phyloP scores from a whole-genome alignment of 2,113 vertebrate genomes.

The Laticauda colubrina region DNA sequence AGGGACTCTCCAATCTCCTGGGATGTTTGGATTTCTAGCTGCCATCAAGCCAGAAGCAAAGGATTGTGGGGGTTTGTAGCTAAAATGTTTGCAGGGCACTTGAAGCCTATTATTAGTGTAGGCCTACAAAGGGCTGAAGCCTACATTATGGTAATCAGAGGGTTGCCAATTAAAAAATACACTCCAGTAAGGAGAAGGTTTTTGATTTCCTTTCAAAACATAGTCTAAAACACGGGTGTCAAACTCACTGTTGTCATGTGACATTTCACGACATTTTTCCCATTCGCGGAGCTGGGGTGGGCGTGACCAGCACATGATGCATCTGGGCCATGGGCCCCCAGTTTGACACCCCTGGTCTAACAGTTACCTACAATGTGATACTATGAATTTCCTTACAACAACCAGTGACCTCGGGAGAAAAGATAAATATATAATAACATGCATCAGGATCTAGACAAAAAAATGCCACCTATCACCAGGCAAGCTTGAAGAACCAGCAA shows the following conservation, averaged over 20 bases:
- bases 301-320: accelerated
- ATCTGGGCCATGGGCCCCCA: too few species aligned
- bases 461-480: background rate
- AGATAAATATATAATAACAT: background rate
- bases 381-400: background rate
- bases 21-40: background rate
- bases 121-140: background rate
- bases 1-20: background rate
- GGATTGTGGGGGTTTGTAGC: background rate
- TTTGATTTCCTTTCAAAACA: background rate
- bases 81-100: background rate
- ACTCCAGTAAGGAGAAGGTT: background rate
- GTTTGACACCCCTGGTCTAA: background rate
- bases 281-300: too few species aligned
- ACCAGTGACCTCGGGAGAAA: background rate
- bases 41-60: background rate
- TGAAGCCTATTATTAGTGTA: background rate
- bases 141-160: background rate
- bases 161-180: background rate
- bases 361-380: background rate
- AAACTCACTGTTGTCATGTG: too few species aligned
- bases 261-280: too few species aligned
- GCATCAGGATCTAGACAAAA: background rate
- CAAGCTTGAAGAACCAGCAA: background rate
- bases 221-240: background rate